Conservation (phyloP, 2,113 vertebrate genomes). For the Channa argus region DNA sequence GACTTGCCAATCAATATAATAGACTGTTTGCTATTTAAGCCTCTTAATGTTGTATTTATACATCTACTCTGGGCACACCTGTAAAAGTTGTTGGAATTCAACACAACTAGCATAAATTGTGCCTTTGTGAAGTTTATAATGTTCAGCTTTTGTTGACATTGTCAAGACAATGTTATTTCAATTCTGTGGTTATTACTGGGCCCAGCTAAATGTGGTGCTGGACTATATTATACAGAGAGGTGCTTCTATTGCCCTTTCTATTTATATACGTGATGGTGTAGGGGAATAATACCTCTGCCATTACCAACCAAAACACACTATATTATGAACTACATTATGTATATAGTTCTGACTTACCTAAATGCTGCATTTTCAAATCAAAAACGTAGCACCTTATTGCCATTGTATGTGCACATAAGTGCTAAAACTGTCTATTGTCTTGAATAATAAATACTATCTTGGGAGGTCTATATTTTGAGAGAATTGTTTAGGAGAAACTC, state of each 20-base stretch:
- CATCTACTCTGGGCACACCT: not conserved
- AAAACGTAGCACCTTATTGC: too few species aligned
- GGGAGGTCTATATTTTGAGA: slow-evolving; percentile 45
- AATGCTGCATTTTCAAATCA: too few species aligned
- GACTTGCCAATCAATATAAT: not conserved
- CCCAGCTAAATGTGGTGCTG: not conserved
- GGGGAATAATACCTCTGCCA: too few species aligned
- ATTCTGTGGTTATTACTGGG: not conserved
- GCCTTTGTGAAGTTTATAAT: not conserved
- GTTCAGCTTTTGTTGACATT: not conserved
- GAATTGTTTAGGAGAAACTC: slow-evolving; percentile 30
- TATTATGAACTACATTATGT: too few species aligned
- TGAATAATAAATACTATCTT: slow-evolving; percentile 39
- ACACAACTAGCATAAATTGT: not conserved
- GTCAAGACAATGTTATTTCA: not conserved
- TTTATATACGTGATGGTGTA: too few species aligned
- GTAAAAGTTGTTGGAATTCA: not conserved
- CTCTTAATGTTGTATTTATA: not conserved
- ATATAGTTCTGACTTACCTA: too few species aligned
- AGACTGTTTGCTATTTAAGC: not conserved
- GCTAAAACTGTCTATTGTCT: slow-evolving; percentile 9
- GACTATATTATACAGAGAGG: not conserved
- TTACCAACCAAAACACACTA: too few species aligned
- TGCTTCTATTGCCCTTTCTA: not conserved
- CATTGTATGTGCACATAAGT: not conserved